A percentile compares a stretch with the other conserved stretches of the same genome.
These are phyloP conservation scores for Dendropsophus ebraccatus DNA, from an alignment of 2,113 vertebrate species.

Conservation along the genomic window DNA sequence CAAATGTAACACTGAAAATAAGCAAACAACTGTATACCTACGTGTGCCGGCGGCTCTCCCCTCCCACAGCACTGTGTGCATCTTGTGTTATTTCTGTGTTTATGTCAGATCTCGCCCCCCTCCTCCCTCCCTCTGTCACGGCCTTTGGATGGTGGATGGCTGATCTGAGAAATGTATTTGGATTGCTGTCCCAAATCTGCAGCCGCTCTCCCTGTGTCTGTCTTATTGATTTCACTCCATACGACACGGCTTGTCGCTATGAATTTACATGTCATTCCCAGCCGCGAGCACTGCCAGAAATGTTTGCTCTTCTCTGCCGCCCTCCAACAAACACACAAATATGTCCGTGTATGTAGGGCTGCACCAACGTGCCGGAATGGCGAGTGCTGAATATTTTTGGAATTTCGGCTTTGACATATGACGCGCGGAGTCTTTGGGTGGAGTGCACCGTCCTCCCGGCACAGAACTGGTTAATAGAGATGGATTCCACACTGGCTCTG, in stretches of 20 bases:
- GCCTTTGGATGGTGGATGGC: constrained; percentile 82
- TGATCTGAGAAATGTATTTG: constrained; percentile 98
- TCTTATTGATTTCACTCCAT: constrained; percentile 97
- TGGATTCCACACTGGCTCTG: constrained; percentile 1
- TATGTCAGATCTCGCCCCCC: constrained; percentile 63
- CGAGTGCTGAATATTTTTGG: not conserved
- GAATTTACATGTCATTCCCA: constrained; percentile 90
- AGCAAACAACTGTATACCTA: constrained; percentile 18
- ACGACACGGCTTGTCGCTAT: constrained; percentile 95
- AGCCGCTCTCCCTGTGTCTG: constrained; percentile 93
- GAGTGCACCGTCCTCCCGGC: not conserved
- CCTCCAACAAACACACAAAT: constrained; percentile 49
- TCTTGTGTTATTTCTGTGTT: constrained; percentile 54
- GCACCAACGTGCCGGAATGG: not conserved
- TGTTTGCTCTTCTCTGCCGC: constrained; percentile 59
- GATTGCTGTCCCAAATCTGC: constrained; percentile 97
- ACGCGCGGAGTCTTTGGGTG: not conserved
- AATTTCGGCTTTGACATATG: too few relatives aligned
- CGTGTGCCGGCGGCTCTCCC: not conserved
- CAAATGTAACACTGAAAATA: constrained; percentile 24
- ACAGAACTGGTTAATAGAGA: constrained; percentile 26
- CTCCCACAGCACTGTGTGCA: constrained; percentile 43
- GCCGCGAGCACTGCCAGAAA: constrained; percentile 80
- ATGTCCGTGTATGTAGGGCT: constrained; percentile 9
- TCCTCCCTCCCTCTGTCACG: constrained; percentile 82